Evolutionary conservation across 2,888 invertebrate genomes (phyloP), one percentile per base, ranked within the genome.

Genomic region (Gastracanthus pulcherrimus): DNA sequence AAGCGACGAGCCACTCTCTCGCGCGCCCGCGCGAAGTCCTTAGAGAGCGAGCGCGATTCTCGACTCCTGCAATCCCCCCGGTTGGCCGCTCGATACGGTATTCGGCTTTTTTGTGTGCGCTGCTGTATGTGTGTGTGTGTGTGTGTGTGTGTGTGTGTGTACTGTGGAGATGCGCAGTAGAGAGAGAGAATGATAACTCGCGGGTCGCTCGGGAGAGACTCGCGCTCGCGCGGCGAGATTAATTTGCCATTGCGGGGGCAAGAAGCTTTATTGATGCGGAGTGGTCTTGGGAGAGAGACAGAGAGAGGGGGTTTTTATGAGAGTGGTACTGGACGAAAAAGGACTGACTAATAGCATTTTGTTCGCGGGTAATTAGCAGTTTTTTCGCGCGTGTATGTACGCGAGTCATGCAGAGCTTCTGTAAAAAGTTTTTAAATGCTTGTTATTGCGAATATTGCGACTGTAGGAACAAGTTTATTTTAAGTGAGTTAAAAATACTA

Each of bases 31-130:
- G 45, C 58, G 16, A n/a, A 45, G 45, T 41, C 67, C 55, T 38
- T 45, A 51, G 69, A 60, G 60, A 60, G 11, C 69, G 48, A 13
- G 58, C 62, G 75, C 51, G 23, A 51, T 23, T n/a, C 45, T n/a
- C 69, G 26, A 69, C 6, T 31, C 51, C 76, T 45, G 58, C n/a
- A n/a, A n/a, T n/a, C n/a, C 76, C 69, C 70, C 70, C 62, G 36
- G 67, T 31, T 41, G n/a, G n/a, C n/a, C n/a, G 23, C 62, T 66
- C 74, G 36, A 69, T 45, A 74, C 87, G 86, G 87, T 87, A 85
- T 86, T 86, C 84, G 86, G 84, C 85, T 87, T 87, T 87, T 87
- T 82, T 11, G 31, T 16, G 82, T 84, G 31, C n/a, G n/a, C n/a
- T 9, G 55, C n/a, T n/a, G n/a, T n/a, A n/a, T n/a, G n/a, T n/a